These are phyloP conservation scores for Watsonalla cultraria DNA, from an alignment of 2,888 invertebrate genomes.

Conservation along the genomic window DNA sequence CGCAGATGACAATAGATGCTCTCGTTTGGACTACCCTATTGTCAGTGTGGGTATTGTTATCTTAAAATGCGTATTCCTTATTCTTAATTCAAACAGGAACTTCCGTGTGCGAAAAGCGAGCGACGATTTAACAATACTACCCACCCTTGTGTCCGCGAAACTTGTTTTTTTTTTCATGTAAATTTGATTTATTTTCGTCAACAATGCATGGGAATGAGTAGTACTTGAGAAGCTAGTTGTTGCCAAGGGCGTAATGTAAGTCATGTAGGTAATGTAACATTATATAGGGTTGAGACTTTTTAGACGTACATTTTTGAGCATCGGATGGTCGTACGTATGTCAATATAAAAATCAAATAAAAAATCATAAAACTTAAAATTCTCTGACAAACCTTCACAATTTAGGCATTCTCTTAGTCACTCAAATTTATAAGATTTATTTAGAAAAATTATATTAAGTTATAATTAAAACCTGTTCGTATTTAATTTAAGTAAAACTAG, in stretches of 20 bases:
- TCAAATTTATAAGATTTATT: no score
- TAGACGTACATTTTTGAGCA: no score
- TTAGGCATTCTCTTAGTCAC: no score
- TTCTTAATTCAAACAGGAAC: slow-evolving; percentile 55
- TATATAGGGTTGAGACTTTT: slow-evolving; percentile 6
- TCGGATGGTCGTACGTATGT: no score
- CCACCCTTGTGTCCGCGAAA: slow-evolving; percentile 55
- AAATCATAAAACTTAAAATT: no score
- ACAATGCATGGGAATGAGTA: slow-evolving; percentile 66
- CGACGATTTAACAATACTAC: slow-evolving; percentile 45
- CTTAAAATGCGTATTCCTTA: slow-evolving; percentile 47
- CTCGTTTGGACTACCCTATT: slow-evolving; percentile 58
- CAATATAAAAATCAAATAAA: no score
- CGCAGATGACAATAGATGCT: slow-evolving; percentile 52
- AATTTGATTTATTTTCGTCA: slow-evolving; percentile 75
- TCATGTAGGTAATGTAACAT: slow-evolving; percentile 22
- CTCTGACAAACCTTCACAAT: no score
- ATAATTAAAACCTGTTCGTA: no score
- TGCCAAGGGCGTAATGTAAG: slow-evolving; percentile 32
- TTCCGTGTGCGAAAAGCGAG: slow-evolving; percentile 70
- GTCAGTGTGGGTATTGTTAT: slow-evolving; percentile 55
- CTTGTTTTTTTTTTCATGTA: slow-evolving; percentile 70
- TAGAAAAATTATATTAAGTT: no score
- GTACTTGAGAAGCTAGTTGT: slow-evolving; percentile 37
- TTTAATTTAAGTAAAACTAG: no score